Evolutionary conservation across 2,797 vertebrate genomes (phyloP).

Genomic region (Anniella stebbinsi): DNA sequence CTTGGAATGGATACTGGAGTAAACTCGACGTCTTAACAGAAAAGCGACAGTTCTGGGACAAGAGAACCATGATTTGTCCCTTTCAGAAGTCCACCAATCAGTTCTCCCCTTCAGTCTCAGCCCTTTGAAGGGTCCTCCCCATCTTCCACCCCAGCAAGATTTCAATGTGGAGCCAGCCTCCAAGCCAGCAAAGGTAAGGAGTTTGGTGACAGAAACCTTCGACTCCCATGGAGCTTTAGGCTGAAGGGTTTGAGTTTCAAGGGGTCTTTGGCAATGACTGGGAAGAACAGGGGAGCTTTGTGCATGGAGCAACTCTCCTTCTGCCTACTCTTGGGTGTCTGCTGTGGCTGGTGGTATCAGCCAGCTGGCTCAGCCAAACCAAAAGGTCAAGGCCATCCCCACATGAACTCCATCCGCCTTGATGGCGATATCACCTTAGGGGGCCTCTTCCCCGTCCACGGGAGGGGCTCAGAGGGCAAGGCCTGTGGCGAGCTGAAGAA

Average conservation of each 20-base stretch:
- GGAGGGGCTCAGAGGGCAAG: conserved; percentile 90
- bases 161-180: conserved; percentile 12
- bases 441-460: conserved; percentile 94
- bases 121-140: background rate
- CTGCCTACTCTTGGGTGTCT: conserved; percentile 79
- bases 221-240: conserved; percentile 43
- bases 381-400: conserved; percentile 89
- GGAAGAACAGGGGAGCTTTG: conserved; percentile 72
- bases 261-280: conserved; percentile 75
- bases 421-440: conserved; percentile 96
- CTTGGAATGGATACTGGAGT: conserved; percentile 39
- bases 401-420: conserved; percentile 96
- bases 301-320: conserved; percentile 80
- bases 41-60: background rate
- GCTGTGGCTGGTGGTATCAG: conserved; percentile 73
- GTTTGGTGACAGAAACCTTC: conserved; percentile 31
- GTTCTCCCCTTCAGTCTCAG: background rate
- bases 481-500: conserved; percentile 97
- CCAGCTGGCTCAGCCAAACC: conserved; percentile 85
- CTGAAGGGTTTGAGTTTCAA: conserved; percentile 65
- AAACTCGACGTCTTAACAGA: conserved; percentile 12
- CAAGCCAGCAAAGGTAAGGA: conserved; percentile 51
- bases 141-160: background rate
- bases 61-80: conserved; percentile 32
- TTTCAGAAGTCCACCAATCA: background rate